Conservation (phyloP, 1,140 invertebrate species). For the Heliconius eleuchia region DNA sequence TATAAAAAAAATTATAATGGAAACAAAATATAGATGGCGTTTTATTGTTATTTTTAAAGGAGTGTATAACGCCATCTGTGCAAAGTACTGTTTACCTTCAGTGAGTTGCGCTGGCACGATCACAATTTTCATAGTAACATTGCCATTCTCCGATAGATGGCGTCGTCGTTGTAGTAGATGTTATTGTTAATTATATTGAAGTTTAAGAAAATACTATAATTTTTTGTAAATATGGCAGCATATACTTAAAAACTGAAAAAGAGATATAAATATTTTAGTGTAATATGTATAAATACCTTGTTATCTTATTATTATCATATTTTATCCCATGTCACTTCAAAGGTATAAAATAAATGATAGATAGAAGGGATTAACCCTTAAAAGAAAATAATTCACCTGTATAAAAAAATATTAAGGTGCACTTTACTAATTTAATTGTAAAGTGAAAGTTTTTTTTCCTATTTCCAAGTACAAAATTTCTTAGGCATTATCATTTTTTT, state of each 20-base stretch:
- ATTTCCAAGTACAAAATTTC: neutral
- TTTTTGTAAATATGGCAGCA: too few relatives aligned
- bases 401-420: neutral
- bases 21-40: neutral
- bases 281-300: neutral
- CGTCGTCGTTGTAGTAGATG: neutral
- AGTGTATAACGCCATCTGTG: neutral
- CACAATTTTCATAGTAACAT: neutral
- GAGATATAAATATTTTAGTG: too few relatives aligned
- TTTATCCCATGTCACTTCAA: neutral
- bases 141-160: conserved; percentile 9
- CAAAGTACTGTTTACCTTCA: too few relatives aligned
- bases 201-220: neutral
- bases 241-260: too few relatives aligned
- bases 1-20: neutral
- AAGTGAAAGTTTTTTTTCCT: too few relatives aligned
- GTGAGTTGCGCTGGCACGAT: neutral
- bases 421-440: neutral
- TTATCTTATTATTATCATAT: neutral
- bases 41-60: neutral
- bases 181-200: neutral
- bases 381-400: too few relatives aligned
- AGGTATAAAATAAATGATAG: neutral
- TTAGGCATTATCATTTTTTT: neutral
- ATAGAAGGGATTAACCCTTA: too few relatives aligned